Base-by-base conservation (phyloP, 2,888 invertebrate species). In the Ditula angustiorana region DNA sequence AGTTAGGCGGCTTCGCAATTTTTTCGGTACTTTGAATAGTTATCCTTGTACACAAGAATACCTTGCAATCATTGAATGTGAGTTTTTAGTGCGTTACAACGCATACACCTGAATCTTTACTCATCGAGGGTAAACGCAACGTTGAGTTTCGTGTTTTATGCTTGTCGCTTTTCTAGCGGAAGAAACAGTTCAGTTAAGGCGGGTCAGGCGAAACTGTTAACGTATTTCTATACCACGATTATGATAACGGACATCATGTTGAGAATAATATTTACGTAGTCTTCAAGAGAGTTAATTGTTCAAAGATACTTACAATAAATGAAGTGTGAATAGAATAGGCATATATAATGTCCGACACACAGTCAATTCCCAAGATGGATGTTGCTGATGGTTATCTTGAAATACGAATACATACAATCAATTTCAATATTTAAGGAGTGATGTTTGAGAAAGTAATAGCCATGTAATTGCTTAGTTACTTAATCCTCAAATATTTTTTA, bases 401-500 rank as follows among this genome's bases (percentile, higher is more conserved):
- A 50, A 28, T 41, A 30, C 10, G 23, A 7, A 24, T 26, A 28
- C 59, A n/a, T 35, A 10, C 59, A 26, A 53, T 37, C 28, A 19
- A 59, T 49, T 59, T 44, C 5, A 55, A 61, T 24, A 55, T 28
- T 37, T 28, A 26, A n/a, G 16, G 21, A 16, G 33, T 26, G 53
- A 37, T 47, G 23, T 55, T 47, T 52, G 24, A n/a, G 44, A 57
- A 58, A 57, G 57, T 52, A 26, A 24, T 46, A 33, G 21, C 11
- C 11, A 21, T 56, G 21, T 56, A 52, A 52, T 63, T 26, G 33
- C 35, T 19, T 16, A n/a, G 50, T 57, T 44, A 23, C 33, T 44
- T 41, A 63, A 46, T 47, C n/a, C n/a, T 26, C 16, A 62, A 37
- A 56, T 62, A 35, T 53, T 53, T 58, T 46, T 64, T 64, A 46